Evolutionary conservation across 2,797 vertebrate genomes (phyloP).

Genomic region (Pogoniulus pusillus): DNA sequence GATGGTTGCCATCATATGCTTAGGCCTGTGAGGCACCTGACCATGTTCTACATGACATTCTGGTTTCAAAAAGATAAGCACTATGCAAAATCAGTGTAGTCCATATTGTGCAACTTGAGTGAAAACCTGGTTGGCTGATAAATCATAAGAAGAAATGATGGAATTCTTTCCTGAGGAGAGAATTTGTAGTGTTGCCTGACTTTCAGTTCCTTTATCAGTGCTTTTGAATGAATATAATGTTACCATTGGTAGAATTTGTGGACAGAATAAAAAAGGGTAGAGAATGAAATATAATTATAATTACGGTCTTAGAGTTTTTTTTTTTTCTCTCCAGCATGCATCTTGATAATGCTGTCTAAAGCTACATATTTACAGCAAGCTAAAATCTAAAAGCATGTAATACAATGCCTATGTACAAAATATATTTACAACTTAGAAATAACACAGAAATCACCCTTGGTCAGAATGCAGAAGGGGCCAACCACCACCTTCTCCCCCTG

Average conservation of each 20-base stretch:
- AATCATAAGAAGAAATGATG: background rate
- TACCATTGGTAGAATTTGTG: background rate
- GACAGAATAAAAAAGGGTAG: background rate
- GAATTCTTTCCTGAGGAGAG: background rate
- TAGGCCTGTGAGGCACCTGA: no score
- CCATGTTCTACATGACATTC: background rate
- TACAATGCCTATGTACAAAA: no score
- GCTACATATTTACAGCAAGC: no score
- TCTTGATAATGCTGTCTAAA: background rate
- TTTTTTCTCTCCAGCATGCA: background rate
- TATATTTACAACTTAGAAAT: no score
- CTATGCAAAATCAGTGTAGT: background rate
- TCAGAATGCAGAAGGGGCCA: no score
- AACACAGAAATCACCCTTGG: no score
- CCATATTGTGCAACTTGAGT: background rate
- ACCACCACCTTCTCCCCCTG: no score
- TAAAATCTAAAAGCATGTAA: no score
- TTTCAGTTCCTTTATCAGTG: background rate
- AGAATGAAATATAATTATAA: background rate
- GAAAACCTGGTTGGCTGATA: background rate
- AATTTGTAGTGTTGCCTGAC: background rate
- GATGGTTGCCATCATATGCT: no score
- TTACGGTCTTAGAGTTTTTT: background rate
- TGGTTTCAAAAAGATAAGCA: background rate
- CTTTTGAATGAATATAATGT: background rate